phyloP scores from a whole-genome alignment of 2,888 invertebrate genomes.

The Netelia inedita region DNA sequence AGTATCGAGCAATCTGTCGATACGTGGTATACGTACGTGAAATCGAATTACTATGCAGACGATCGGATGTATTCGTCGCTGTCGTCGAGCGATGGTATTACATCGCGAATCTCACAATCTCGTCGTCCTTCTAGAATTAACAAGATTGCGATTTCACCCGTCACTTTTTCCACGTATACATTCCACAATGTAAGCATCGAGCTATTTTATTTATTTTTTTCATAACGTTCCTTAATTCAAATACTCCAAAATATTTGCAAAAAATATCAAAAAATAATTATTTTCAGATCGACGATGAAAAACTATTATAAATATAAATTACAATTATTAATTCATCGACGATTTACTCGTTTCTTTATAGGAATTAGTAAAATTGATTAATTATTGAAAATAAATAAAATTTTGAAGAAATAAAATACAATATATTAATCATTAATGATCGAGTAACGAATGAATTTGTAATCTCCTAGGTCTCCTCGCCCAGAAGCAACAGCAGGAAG shows the following conservation, averaged over 20 bases:
- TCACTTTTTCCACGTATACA: constrained; percentile 7
- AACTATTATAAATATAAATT: not conserved
- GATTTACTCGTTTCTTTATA: not conserved
- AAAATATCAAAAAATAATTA: not conserved
- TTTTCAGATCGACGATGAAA: not conserved
- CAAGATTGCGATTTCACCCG: constrained; percentile 45
- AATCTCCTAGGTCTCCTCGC: constrained; percentile 76
- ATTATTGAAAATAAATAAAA: not conserved
- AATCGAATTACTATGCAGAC: constrained; percentile 55
- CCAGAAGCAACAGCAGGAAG: constrained; percentile 87
- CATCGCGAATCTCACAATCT: constrained; percentile 66
- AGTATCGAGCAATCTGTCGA: constrained; percentile 7
- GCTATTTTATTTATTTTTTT: not conserved
- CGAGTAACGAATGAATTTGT: not conserved
- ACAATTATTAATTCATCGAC: no score
- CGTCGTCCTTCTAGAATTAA: constrained; percentile 72
- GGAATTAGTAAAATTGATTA: no score
- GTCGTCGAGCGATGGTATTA: constrained; percentile 70
- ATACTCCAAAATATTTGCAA: not conserved
- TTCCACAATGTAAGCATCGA: not conserved
- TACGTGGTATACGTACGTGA: constrained; percentile 35
- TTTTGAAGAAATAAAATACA: not conserved
- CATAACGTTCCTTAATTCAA: not conserved
- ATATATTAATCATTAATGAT: not conserved
- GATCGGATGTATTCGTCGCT: constrained; percentile 65